A percentile compares a stretch with the other conserved stretches of the same genome.
phyloP scores from a whole-genome alignment of 2,113 vertebrate genomes.

The Apodemus speciosus region DNA sequence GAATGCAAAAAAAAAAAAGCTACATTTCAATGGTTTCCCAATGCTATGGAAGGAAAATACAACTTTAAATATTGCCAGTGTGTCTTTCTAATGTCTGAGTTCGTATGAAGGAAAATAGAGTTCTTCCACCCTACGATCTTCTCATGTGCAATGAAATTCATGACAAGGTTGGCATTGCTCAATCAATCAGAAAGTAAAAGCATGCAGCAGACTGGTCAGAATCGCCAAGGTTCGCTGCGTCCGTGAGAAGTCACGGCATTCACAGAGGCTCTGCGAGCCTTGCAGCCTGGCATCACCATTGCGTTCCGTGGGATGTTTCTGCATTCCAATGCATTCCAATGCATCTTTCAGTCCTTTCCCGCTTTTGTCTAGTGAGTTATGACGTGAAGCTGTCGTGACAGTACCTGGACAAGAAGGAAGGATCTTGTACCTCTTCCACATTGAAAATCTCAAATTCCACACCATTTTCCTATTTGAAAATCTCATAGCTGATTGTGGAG shows the following conservation, averaged over 20 bases:
- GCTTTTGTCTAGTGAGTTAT: slow-evolving; percentile 51
- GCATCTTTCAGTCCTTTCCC: slow-evolving; percentile 43
- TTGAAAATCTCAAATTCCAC: slow-evolving; percentile 53
- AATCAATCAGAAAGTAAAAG: slow-evolving; percentile 29
- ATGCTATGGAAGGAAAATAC: not conserved
- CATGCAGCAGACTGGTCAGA: not conserved
- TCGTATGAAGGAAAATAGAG: not conserved
- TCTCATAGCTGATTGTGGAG: not conserved
- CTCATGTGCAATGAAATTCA: not conserved
- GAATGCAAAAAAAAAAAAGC: not conserved
- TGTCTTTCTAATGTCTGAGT: not conserved
- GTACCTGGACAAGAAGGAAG: slow-evolving; percentile 5
- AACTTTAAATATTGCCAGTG: not conserved
- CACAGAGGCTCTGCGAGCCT: not conserved
- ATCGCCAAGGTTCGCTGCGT: not conserved
- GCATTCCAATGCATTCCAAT: slow-evolving; percentile 36
- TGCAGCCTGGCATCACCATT: slow-evolving; percentile 5
- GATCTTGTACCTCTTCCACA: not conserved
- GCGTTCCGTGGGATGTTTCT: slow-evolving; percentile 33
- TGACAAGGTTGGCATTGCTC: not conserved
- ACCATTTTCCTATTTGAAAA: slow-evolving; percentile 66
- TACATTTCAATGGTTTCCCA: not conserved
- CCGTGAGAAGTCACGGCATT: not conserved
- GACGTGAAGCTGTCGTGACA: slow-evolving; percentile 43
- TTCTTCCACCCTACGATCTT: not conserved